Conservation (phyloP, 2,113 vertebrate genomes). For the Cyphomyrus plagiostoma region DNA sequence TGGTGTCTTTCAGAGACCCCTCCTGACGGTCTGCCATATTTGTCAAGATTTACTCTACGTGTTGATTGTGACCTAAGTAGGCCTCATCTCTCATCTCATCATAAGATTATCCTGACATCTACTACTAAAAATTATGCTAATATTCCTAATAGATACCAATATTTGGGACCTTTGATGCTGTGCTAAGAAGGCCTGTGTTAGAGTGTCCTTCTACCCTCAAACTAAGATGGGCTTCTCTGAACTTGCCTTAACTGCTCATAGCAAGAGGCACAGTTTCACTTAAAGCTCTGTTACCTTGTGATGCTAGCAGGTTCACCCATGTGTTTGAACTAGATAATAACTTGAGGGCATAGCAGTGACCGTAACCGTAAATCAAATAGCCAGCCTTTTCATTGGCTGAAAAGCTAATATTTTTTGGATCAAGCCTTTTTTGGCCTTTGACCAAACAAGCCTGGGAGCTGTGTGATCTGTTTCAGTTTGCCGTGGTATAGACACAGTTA, state of each 20-base stretch:
- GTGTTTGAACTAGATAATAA: not conserved
- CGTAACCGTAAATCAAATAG: not conserved
- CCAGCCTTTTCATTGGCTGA: not conserved
- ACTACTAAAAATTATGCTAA: not conserved
- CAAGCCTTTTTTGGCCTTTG: not conserved
- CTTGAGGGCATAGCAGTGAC: not conserved
- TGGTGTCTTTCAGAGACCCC: not conserved
- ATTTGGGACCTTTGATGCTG: not conserved
- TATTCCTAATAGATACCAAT: too few relatives aligned
- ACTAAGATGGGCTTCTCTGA: not conserved
- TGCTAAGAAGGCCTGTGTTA: not conserved
- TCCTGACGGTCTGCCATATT: not conserved
- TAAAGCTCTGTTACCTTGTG: not conserved
- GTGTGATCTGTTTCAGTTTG: not conserved
- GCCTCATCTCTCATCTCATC: not conserved
- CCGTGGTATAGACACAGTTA: not conserved
- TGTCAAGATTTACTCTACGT: not conserved
- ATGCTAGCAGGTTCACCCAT: not conserved
- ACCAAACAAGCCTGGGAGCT: not conserved
- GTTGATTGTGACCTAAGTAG: not conserved
- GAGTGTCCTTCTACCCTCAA: not conserved
- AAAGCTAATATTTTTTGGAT: not conserved
- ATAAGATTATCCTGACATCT: not conserved
- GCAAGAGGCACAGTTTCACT: not conserved
- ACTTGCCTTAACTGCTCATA: not conserved